phyloP scores from a whole-genome alignment of 2,888 invertebrate genomes.

The Dione juno region DNA sequence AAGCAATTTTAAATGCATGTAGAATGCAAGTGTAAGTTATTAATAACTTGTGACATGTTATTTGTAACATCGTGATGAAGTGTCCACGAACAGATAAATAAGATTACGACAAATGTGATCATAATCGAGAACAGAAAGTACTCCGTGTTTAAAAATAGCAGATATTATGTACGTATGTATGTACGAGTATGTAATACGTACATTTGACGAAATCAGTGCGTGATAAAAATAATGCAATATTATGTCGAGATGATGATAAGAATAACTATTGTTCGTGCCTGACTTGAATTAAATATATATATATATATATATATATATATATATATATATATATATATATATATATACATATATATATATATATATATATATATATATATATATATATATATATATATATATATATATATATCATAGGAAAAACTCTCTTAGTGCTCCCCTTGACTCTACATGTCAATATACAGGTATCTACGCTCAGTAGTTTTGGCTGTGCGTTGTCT shows the following conservation, averaged over 20 bases:
- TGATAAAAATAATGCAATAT: slow-evolving; percentile 10
- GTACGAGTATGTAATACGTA: not conserved
- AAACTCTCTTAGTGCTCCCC: no score
- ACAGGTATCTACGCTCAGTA: no score
- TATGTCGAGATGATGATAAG: not conserved
- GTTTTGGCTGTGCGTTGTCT: no score
- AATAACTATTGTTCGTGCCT: not conserved
- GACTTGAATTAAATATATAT: no score
- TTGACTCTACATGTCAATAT: no score
- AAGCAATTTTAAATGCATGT: not conserved
- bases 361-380: no score
- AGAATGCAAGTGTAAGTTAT: not conserved
- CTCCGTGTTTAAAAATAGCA: slow-evolving; percentile 10
- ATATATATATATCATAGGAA: no score
- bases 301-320: no score
- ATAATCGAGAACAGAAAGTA: slow-evolving; percentile 5
- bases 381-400: no score
- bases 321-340: no score
- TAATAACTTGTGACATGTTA: not conserved
- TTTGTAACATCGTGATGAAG: not conserved
- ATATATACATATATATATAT: no score
- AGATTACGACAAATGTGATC: slow-evolving; percentile 5
- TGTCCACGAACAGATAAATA: not conserved
- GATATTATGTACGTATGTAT: not conserved
- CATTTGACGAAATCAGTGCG: slow-evolving; percentile 5